Evolutionary conservation across 2,113 vertebrate genomes (phyloP).

Genomic region (Myotis lucifugus): DNA sequence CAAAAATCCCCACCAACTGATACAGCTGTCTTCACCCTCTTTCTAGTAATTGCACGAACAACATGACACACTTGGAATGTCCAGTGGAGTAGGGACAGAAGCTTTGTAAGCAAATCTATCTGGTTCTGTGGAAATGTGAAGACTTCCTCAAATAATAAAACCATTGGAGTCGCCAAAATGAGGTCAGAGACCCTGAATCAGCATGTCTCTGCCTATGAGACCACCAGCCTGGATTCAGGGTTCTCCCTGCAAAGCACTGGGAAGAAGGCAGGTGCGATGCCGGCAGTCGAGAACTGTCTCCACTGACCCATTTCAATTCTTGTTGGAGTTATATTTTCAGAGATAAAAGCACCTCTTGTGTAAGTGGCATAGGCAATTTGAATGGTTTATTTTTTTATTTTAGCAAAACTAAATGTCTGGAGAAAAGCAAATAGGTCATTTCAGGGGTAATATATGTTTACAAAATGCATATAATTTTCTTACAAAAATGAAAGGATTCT

Average conservation of each 20-base stretch:
- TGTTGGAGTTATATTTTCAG: not conserved
- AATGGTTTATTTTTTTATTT: not conserved
- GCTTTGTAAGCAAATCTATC: not conserved
- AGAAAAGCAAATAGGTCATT: not conserved
- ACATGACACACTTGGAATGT: too few species aligned
- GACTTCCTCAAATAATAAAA: too few species aligned
- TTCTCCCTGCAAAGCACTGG: not conserved
- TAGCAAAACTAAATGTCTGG: not conserved
- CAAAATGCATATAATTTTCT: not conserved
- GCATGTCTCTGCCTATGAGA: not conserved
- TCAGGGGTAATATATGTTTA: not conserved
- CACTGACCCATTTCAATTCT: not conserved
- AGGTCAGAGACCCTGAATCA: not conserved
- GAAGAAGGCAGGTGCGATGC: not conserved
- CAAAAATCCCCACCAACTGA: not conserved
- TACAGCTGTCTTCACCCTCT: not conserved
- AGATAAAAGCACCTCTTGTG: not conserved
- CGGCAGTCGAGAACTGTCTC: not conserved
- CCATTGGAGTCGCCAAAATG: too few species aligned
- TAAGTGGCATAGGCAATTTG: not conserved
- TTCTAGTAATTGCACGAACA: not conserved
- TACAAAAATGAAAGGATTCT: not conserved
- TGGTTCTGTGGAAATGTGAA: not conserved
- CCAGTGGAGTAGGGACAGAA: not conserved
- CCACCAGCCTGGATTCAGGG: too few species aligned